phyloP scores from a whole-genome alignment of 2,888 invertebrate species.

The Ectobius pallidus region DNA sequence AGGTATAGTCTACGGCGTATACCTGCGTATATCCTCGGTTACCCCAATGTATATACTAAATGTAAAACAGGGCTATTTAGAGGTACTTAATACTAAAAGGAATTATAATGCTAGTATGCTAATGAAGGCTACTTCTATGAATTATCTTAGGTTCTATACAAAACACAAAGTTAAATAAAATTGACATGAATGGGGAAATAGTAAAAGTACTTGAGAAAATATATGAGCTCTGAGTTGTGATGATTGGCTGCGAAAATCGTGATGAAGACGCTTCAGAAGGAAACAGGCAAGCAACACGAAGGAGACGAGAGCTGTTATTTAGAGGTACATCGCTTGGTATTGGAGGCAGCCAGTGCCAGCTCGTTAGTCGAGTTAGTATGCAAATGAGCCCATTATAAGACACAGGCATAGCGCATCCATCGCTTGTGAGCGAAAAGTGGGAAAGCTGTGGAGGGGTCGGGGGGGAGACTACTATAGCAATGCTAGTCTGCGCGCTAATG shows the following conservation, averaged over 20 bases:
- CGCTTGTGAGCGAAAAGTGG: slow-evolving; percentile 2
- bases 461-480: slow-evolving; percentile 2
- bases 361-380: slow-evolving; percentile 30
- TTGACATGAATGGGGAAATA: no score
- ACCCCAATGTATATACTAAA: no score
- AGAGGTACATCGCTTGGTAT: background rate
- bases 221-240: background rate
- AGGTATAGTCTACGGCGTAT: no score
- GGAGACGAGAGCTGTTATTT: background rate
- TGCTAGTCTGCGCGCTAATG: slow-evolving; percentile 32
- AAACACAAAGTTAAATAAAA: no score
- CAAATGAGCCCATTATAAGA: slow-evolving; percentile 32
- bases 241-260: slow-evolving; percentile 29
- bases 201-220: no score
- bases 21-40: no score
- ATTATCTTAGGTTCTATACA: no score
- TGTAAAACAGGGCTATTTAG: no score
- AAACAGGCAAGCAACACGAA: background rate
- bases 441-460: background rate
- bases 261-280: slow-evolving; percentile 28
- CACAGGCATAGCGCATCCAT: slow-evolving; percentile 11
- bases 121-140: no score
- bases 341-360: background rate
- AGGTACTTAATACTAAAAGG: no score
- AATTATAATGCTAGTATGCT: no score